These are phyloP conservation scores for Lagorchestes hirsutus DNA, from an alignment of 2,797 vertebrate genomes.

Conservation along the genomic window DNA sequence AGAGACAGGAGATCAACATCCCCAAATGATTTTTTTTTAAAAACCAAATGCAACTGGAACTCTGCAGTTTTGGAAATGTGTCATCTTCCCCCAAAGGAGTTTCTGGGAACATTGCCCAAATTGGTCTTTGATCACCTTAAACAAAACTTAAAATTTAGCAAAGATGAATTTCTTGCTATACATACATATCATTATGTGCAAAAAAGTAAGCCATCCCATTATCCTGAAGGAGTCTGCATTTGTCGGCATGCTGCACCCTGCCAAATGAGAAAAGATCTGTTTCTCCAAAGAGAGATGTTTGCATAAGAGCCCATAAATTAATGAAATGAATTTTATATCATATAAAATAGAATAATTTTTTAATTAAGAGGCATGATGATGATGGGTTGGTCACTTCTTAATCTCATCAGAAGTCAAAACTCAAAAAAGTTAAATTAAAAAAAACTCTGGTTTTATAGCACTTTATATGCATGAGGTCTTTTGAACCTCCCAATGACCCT, in stretches of 20 bases:
- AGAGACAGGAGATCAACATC: conserved; percentile 50
- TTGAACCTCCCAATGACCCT: background rate
- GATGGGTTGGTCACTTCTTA: background rate
- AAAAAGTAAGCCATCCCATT: conserved; percentile 34
- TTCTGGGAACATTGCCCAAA: conserved; percentile 70
- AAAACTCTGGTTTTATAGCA: conserved; percentile 19
- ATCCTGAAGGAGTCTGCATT: background rate
- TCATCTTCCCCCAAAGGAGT: conserved; percentile 48
- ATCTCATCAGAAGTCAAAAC: conserved; percentile 10
- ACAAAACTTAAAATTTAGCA: conserved; percentile 68
- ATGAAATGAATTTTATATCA: conserved; percentile 19
- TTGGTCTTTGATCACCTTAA: conserved; percentile 63
- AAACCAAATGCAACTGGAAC: conserved; percentile 53
- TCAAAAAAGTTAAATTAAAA: conserved; percentile 29
- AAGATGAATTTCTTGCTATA: conserved; percentile 47
- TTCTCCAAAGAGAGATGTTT: conserved; percentile 26
- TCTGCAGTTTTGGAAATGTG: conserved; percentile 65
- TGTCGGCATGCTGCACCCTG: conserved; percentile 24
- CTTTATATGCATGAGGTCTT: background rate
- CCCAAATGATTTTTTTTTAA: conserved; percentile 56
- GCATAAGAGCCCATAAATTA: conserved; percentile 26
- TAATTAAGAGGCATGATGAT: background rate
- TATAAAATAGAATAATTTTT: conserved; percentile 13
- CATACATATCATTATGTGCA: conserved; percentile 49
- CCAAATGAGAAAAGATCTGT: conserved; percentile 37